Percentiles rank a stretch among this genome's conserved stretches.
Conservation (phyloP, 1,140 invertebrate species). For the Archivesica marissinica region DNA sequence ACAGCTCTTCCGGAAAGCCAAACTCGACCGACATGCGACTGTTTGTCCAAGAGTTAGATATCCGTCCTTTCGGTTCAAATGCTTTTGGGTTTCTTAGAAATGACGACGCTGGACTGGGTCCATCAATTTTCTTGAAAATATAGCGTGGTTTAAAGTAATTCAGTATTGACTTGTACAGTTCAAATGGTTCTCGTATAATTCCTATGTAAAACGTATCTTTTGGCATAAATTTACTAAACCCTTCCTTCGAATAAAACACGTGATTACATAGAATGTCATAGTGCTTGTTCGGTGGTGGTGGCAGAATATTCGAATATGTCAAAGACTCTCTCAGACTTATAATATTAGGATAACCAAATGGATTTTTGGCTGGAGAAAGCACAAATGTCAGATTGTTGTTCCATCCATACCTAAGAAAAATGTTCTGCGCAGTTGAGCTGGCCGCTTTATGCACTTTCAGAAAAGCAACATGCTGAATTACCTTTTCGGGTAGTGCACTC, state of each 20-base stretch:
- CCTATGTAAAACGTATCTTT: slow-evolving; percentile 66
- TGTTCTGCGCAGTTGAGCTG: slow-evolving; percentile 69
- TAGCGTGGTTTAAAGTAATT: slow-evolving; percentile 65
- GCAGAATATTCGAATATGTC: slow-evolving; percentile 31
- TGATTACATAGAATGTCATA: slow-evolving; percentile 73
- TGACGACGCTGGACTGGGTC: not conserved
- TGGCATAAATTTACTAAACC: slow-evolving; percentile 61
- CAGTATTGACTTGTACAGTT: slow-evolving; percentile 65
- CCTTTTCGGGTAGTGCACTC: not conserved
- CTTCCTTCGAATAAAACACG: slow-evolving; percentile 63
- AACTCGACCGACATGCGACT: slow-evolving; percentile 68
- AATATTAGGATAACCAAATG: slow-evolving; percentile 47
- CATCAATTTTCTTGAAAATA: slow-evolving; percentile 32
- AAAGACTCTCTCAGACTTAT: slow-evolving; percentile 58
- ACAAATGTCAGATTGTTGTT: slow-evolving; percentile 85
- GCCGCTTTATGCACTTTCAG: slow-evolving; percentile 75
- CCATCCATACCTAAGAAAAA: slow-evolving; percentile 82
- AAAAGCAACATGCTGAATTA: slow-evolving; percentile 68
- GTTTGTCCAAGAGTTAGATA: slow-evolving; percentile 58
- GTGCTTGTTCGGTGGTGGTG: slow-evolving; percentile 37
- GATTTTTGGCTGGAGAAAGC: slow-evolving; percentile 76
- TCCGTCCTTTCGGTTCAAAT: slow-evolving; percentile 49
- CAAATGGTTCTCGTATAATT: slow-evolving; percentile 69
- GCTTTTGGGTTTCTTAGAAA: slow-evolving; percentile 47
- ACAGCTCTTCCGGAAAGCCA: slow-evolving; percentile 53